Base-by-base conservation (phyloP, 2,888 invertebrate genomes). In the Ectemnius continuus region DNA sequence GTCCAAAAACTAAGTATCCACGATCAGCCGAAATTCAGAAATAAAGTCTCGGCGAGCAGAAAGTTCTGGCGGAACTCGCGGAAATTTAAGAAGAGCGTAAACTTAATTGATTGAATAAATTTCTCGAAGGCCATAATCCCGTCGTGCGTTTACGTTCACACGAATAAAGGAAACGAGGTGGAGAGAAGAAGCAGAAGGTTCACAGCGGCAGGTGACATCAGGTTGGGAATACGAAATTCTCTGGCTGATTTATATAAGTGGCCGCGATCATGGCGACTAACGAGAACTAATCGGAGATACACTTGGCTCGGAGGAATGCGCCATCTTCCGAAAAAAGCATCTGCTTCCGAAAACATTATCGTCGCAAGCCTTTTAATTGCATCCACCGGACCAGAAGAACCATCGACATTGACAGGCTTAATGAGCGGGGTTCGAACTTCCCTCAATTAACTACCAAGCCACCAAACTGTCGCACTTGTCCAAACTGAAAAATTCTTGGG, bases 31-130 rank as follows among this genome's bases (percentile, higher is more conserved):
- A 11, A 36, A 11, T 36, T 6, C 36, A 36, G 36, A 11, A 36
- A 36, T 36, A 36, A 36, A 36, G 8, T 36, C 11, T 8, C 36
- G 36, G 11, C 0, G 36, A 36, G 36, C 8, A 36, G 8, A 6
- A 36, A 36, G 3, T 36, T 36, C 36, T 36, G 36, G 36, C 4
- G 36, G 36, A 36, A 1, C 8, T 36, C 8, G 6, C 36, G 36
- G 36, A 36, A 36, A 36, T 36, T 36, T 11, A 11, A 36, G 36
- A 36, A 36, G 47, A 47, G 73, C 60, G 78, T 81, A 78, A 84
- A 83, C 85, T 85, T 85, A 85, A 85, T 85, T 85, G 84, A 85
- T 85, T 83, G 81, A 84, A 85, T 85, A 85, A 85, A 85, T 85
- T 83, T 81, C 78, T 61, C 70, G 23, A 70, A 73, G 69, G 72